Conservation (phyloP, 2,113 vertebrate genomes). For the Osmerus eperlanus region DNA sequence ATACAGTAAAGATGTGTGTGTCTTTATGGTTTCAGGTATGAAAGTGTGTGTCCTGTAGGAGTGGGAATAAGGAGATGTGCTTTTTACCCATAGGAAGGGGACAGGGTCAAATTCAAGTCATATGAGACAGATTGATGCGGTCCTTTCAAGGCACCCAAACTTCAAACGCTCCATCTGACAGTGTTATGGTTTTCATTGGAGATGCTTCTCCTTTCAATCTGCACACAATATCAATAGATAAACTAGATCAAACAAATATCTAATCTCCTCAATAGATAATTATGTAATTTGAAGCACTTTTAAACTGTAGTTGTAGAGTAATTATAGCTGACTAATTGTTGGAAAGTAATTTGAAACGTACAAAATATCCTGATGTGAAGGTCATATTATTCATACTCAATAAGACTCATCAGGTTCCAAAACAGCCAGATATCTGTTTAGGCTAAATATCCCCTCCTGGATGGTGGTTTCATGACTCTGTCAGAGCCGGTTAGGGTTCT, state of each 20-base stretch:
- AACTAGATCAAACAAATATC: no score
- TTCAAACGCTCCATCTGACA: constrained; percentile 29
- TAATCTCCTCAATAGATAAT: no score
- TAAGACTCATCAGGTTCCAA: constrained; percentile 16
- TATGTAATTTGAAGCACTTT: no score
- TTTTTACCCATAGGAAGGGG: not conserved
- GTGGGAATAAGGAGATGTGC: not conserved
- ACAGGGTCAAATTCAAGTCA: not conserved
- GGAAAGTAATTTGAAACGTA: not conserved
- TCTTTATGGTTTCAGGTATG: no score
- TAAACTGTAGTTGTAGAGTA: no score
- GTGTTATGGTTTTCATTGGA: no score
- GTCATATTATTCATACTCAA: constrained; percentile 19
- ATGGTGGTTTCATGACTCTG: constrained; percentile 46
- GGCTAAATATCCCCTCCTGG: constrained; percentile 36
- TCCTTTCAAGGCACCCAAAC: constrained; percentile 41
- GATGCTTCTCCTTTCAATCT: no score
- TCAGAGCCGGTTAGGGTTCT: constrained; percentile 42
- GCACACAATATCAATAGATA: no score
- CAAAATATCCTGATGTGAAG: constrained; percentile 17
- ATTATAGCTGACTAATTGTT: no score
- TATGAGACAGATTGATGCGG: constrained; percentile 17
- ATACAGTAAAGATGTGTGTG: constrained; percentile 10
- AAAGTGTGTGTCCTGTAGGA: not conserved
- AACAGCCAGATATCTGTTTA: constrained; percentile 32